Evolutionary conservation across 2,888 invertebrate species (phyloP).

Genomic region (Hydroisotoma schaefferi): DNA sequence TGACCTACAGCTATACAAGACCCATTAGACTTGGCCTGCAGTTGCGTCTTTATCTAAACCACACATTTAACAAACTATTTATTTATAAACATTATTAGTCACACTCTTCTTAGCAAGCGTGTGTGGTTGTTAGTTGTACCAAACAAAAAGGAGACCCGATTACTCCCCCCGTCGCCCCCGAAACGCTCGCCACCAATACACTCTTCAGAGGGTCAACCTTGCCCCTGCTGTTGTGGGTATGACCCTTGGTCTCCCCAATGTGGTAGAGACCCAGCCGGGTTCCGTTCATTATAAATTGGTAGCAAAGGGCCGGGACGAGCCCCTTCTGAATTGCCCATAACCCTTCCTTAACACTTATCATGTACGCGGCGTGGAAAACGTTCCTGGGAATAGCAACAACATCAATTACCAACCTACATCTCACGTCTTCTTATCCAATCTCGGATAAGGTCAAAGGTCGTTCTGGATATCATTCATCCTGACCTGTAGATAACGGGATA

Average conservation of each 20-base stretch:
- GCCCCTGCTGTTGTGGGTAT: constrained; percentile 35
- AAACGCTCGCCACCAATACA: constrained; percentile 68
- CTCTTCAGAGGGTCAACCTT: constrained; percentile 63
- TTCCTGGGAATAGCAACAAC: constrained; percentile 61
- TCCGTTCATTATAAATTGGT: constrained; percentile 84
- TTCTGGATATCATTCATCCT: background rate
- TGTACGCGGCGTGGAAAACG: constrained; percentile 71
- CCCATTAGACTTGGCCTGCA: constrained; percentile 66
- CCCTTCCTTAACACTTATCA: constrained; percentile 77
- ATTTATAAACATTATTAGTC: background rate
- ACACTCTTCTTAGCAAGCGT: background rate
- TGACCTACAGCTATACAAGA: constrained; percentile 78
- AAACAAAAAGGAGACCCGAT: constrained; percentile 83
- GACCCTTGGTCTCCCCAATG: constrained; percentile 55
- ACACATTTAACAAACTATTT: too few species aligned
- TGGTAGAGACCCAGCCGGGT: constrained; percentile 64
- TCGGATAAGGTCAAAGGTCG: too few species aligned
- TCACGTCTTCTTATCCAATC: too few species aligned
- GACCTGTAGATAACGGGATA: constrained; percentile 54
- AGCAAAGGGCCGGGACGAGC: constrained; percentile 72
- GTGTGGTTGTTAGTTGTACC: constrained; percentile 54
- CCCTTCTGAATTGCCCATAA: constrained; percentile 61
- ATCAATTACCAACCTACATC: background rate
- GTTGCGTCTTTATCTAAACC: constrained; percentile 70
- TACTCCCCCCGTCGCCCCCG: constrained; percentile 74